Evolutionary conservation across 2,797 vertebrate species (phyloP).

Genomic region (Enteromius treurensis): DNA sequence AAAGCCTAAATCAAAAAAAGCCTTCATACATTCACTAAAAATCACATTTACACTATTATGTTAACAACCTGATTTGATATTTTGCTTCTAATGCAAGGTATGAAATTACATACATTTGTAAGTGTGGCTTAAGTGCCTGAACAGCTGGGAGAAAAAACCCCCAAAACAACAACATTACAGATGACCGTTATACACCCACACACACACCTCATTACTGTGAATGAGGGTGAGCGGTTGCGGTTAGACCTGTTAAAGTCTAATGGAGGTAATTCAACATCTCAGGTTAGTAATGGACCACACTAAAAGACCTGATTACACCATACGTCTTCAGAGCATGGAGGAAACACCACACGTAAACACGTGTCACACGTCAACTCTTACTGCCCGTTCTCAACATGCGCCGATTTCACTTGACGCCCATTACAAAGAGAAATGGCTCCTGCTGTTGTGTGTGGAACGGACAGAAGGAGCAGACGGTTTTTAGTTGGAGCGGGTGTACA

Average conservation of each 20-base stretch:
- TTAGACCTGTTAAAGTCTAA: constrained; percentile 41
- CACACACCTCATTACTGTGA: constrained; percentile 34
- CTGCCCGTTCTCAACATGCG: constrained; percentile 29
- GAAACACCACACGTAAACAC: constrained; percentile 31
- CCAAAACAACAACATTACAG: neutral
- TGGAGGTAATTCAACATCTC: constrained; percentile 46
- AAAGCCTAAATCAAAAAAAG: neutral
- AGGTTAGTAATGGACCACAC: constrained; percentile 43
- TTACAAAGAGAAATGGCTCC: constrained; percentile 45
- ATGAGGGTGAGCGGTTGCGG: constrained; percentile 4
- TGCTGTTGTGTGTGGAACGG: constrained; percentile 18
- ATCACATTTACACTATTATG: neutral
- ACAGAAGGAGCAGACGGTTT: constrained; percentile 34
- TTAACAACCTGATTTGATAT: neutral
- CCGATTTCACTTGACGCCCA: constrained; percentile 33
- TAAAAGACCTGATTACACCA: constrained; percentile 55
- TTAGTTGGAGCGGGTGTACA: constrained; percentile 32
- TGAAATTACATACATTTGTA: constrained; percentile 27
- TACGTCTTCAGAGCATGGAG: constrained; percentile 48
- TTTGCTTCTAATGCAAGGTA: constrained; percentile 1
- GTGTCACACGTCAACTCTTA: constrained; percentile 13
- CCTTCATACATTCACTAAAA: neutral
- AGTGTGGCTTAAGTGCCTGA: constrained; percentile 18
- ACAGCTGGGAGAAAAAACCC: neutral
- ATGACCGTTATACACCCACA: constrained; percentile 14